Evolutionary conservation across 2,888 invertebrate species (phyloP), one percentile per base, ranked within the genome.

Genomic region (Polymixis flavicincta): DNA sequence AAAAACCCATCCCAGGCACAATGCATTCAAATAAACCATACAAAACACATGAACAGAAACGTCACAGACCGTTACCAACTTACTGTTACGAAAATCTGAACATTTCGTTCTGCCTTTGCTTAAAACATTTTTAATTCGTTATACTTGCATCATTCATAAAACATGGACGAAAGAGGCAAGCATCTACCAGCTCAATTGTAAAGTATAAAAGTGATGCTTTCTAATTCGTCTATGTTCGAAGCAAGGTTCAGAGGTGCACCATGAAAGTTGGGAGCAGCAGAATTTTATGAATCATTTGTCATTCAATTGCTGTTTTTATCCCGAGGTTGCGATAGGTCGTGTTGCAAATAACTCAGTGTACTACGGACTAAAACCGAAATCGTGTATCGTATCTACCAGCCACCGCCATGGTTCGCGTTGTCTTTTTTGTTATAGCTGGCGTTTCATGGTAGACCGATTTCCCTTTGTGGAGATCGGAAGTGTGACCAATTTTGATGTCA

Each of bases 61-160:
- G 76, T 78, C 74, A 78, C 86, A 77, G 71, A 84, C 87, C 86
- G 86, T 87, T 85, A 87, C 64, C 72, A 81, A 75, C 67, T 67
- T 74, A 78, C 82, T 80, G 83, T 87, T 88, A 86, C 85, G 78
- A 84, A 89, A 89, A 89, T 87, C 84, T 75, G 81, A 81, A 85
- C 89, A 88, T 92, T 93, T 92, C 86, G 92, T 91, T 89, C 89
- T 90, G 92, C 90, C 88, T 90, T 88, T 87, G 85, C 85, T 88
- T 86, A 84, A 82, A 87, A 87, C 79, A 88, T 89, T 89, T 87
- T 89, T 85, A 89, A 91, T 90, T 88, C 87, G 89, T 86, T 87
- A 82, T 84, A 89, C 89, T 92, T 92, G 88, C 88, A 80, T 85
- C 84, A 85, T 74, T 11, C 76, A 85, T 74, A 88, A n/a, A n/a